Base-by-base conservation (phyloP, 2,797 vertebrate genomes). In the Furcifer pardalis region DNA sequence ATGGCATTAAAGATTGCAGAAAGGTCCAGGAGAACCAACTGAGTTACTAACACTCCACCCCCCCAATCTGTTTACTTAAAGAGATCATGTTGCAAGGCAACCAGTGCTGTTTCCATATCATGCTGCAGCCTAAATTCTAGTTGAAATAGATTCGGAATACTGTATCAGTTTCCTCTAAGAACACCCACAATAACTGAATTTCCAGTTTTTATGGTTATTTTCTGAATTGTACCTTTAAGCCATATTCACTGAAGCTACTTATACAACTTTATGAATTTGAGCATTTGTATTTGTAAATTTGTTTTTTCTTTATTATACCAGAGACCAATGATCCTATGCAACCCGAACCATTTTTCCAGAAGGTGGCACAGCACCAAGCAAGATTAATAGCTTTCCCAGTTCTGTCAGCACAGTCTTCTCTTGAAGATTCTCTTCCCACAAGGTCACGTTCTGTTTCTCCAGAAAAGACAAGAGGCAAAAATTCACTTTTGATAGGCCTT, bases 371-470 rank as follows among this genome's bases (percentile, higher is more conserved):
- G 1, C 95, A 96, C 23, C 91, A 97, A 88, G 95, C 94, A 66
- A 94, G 96, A 76, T 92, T 96, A 27, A 88, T 94, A 89, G 94
- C 94, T 60, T 95, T 97, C 15, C 95, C 96, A 12, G 77, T 95
- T 82, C 94, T 97, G 7, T 98, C 97, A 75, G 92, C 97, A 83
- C 97, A 98, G 83, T 98, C 97, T 86, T 99, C 97, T 40, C 88
- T 96, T 92, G 98, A 99, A 79, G 98, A 98, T 49, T 96, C 96
- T 21, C 85, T 97, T 81, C 91, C 96, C 74, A 97, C 97, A 65
- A 97, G 96, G 77, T 98, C 97, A 8, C 97, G 95, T 89, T 98
- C 98, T 2, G 95, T 97, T 90, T 99, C 98, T 79, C 98, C 99
- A 83, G 94, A 96, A 85, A 97, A 96, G 94, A 96, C 91, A 89